Conservation (phyloP, 2,113 vertebrate species). For the Charina bottae region DNA sequence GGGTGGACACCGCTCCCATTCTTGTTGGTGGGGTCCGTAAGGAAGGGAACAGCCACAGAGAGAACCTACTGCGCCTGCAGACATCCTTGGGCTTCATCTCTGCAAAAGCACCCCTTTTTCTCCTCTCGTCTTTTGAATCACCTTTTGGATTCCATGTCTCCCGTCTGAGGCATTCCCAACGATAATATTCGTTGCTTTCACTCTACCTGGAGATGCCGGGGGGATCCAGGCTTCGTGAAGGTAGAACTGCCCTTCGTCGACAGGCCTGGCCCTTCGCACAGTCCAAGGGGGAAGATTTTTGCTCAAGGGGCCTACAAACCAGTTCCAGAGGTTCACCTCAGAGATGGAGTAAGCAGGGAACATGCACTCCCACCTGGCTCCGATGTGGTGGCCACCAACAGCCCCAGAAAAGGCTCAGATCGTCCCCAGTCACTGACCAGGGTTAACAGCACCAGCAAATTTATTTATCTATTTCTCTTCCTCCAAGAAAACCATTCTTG, state of each 20-base stretch:
- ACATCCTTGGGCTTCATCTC: neutral
- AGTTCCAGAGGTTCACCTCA: neutral
- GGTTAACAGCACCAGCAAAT: rapidly evolving
- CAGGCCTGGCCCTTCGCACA: neutral
- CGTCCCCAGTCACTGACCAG: neutral
- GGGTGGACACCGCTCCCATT: neutral
- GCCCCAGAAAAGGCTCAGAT: neutral
- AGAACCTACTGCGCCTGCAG: neutral
- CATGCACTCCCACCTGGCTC: neutral
- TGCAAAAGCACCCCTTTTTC: neutral
- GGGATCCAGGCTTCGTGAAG: neutral
- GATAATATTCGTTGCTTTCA: neutral
- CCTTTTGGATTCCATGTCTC: neutral
- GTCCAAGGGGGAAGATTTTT: too few relatives aligned
- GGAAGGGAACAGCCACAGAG: neutral
- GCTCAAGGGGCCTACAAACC: neutral
- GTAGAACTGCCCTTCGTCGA: neutral
- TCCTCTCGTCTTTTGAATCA: neutral
- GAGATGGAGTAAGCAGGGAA: neutral
- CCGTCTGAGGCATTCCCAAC: neutral
- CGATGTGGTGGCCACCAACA: neutral
- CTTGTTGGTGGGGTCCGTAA: rapidly evolving
- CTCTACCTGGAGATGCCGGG: neutral
- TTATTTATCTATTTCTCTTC: neutral
- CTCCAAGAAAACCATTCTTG: neutral